Base-by-base conservation (phyloP, 1,140 invertebrate species). In the Zophobas atratus region DNA sequence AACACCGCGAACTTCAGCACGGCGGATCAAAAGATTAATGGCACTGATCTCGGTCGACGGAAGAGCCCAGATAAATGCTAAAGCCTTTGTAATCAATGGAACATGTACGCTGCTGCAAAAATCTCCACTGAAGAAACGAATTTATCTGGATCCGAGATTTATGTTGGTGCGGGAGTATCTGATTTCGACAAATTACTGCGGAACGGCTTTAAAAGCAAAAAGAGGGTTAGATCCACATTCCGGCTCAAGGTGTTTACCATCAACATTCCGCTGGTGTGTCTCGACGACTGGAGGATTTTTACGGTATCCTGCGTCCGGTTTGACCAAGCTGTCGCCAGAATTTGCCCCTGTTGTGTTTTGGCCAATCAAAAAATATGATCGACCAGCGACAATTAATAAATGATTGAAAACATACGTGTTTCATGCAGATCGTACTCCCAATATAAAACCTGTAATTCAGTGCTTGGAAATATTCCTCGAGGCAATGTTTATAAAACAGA, bases 171-270 rank as follows among this genome's bases (percentile, higher is more conserved):
- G 49, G 49, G 4, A 51, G 49, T 4, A 51, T 51, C 49, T 51
- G 49, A 51, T 51, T 51, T 51, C 49, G n/a, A 51, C 49, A 51
- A 51, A 51, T 51, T 51, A 51, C 49, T n/a, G 4, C 49, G 49
- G 4, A 51, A 20, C 49, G 49, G 49, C 20, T 51, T 51, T 46
- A 46, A 51, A 51, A 51, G 20, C 4, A 2, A 2, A 2, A 20
- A 51, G 4, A 6, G 49, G 6, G 49, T 51, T 51, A 51, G 2
- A 20, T 4, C n/a, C 4, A 20, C 49, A 51, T 51, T 51, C 49
- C 49, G n/a, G 3, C n/a, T 51, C 20, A 51, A 51, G 20, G 2
- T 20, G n/a, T 20, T 51, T 51, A 20, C 49, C 49, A 51, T 51
- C 3, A 51, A 20, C 49, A 51, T 51, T 51, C 49, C 49, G n/a